Percentiles rank a stretch among this genome's conserved stretches.
Evolutionary conservation across 1,140 invertebrate genomes (phyloP).

Genomic region (Harpegnathos saltator): DNA sequence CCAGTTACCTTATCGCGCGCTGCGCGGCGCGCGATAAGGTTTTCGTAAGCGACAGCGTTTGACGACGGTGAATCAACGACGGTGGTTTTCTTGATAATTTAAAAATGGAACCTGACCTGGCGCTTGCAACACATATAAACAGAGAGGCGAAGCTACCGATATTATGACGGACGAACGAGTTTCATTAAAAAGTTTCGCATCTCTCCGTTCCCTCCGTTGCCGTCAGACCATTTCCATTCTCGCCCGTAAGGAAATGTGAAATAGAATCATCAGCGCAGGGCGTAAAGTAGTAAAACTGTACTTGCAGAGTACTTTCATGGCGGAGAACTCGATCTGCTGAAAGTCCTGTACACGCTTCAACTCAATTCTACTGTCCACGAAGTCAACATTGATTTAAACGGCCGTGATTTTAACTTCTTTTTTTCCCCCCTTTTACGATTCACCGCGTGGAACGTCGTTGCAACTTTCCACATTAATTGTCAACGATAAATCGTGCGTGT

Average conservation of each 20-base stretch:
- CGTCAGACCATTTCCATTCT: neutral
- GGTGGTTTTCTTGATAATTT: no score
- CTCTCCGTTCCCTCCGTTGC: neutral
- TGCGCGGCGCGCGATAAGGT: constrained; percentile 20
- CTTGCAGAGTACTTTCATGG: constrained; percentile 9
- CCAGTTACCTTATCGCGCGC: constrained; percentile 10
- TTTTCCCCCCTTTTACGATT: no score
- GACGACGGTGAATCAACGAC: no score
- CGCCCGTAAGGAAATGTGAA: constrained; percentile 1
- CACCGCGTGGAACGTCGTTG: neutral
- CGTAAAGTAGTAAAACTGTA: neutral
- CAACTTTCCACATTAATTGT: neutral
- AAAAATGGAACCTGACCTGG: no score
- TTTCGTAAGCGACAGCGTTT: constrained; percentile 41
- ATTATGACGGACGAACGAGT: neutral
- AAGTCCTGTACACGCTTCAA: neutral
- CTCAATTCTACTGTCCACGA: neutral
- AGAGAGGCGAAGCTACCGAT: neutral
- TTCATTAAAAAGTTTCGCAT: constrained; percentile 28
- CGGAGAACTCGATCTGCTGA: neutral
- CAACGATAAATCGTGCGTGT: no score
- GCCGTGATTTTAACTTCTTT: neutral
- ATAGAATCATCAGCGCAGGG: neutral
- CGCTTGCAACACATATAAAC: neutral
- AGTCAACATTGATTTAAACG: neutral